These are phyloP conservation scores for Talpa occidentalis DNA, from an alignment of 2,113 vertebrate species.

Conservation along the genomic window DNA sequence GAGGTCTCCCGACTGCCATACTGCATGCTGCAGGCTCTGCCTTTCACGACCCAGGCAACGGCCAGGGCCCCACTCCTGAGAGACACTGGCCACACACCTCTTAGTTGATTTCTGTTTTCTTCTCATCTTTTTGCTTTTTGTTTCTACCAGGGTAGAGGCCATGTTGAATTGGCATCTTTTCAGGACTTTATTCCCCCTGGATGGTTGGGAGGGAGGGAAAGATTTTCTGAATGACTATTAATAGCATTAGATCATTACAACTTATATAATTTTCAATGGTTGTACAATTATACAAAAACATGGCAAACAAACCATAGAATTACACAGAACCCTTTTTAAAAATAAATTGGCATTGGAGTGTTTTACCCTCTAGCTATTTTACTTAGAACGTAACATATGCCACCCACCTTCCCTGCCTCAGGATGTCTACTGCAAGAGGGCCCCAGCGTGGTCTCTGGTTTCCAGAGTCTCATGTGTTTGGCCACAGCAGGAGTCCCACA, in stretches of 20 bases:
- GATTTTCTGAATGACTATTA: conserved; percentile 89
- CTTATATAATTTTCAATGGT: conserved; percentile 90
- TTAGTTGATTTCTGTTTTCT: conserved; percentile 84
- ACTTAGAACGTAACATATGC: conserved; percentile 79
- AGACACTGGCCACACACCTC: conserved; percentile 85
- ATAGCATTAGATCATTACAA: conserved; percentile 91
- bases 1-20: conserved; percentile 77
- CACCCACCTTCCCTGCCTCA: conserved; percentile 75
- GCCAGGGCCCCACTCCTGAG: conserved; percentile 84
- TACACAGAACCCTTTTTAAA: conserved; percentile 89
- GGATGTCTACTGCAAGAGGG: neutral
- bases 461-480: conserved; percentile 62
- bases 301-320: conserved; percentile 85
- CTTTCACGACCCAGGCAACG: conserved; percentile 83
- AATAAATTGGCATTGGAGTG: conserved; percentile 90
- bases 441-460: neutral
- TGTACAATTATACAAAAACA: conserved; percentile 88
- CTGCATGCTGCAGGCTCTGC: conserved; percentile 84
- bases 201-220: conserved; percentile 84
- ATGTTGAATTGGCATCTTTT: conserved; percentile 83
- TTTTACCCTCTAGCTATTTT: conserved; percentile 86
- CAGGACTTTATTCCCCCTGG: conserved; percentile 83
- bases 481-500: conserved; percentile 55
- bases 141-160: conserved; percentile 85
- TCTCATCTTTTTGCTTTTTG: conserved; percentile 85